Evolutionary conservation across 2,113 vertebrate species (phyloP).

Genomic region (Dermatemys mawii): DNA sequence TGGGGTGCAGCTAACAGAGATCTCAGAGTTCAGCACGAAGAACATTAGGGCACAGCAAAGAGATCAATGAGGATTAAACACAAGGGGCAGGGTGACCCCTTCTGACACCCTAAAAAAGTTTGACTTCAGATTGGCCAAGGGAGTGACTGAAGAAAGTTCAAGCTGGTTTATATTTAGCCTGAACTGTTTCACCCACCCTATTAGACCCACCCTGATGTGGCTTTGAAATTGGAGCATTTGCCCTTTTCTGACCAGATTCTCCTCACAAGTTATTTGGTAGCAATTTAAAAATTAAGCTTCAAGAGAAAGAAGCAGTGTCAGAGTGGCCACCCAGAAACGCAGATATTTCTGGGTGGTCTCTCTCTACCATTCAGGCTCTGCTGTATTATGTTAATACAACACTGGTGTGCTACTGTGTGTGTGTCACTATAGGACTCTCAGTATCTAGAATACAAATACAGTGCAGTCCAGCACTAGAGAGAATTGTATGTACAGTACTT

Average conservation of each 20-base stretch:
- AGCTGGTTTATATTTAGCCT: background rate
- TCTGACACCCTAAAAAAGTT: accelerated
- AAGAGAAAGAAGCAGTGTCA: background rate
- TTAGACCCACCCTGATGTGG: background rate
- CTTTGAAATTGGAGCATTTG: background rate
- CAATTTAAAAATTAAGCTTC: constrained; percentile 2
- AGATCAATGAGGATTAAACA: too few relatives aligned
- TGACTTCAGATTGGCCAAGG: background rate
- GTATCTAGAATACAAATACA: background rate
- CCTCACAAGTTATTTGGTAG: background rate
- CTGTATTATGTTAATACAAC: background rate
- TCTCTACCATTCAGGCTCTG: background rate
- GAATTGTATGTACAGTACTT: background rate
- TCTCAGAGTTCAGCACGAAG: background rate
- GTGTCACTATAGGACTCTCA: background rate
- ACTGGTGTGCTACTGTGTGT: background rate
- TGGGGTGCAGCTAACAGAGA: background rate
- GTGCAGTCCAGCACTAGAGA: background rate
- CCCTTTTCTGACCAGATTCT: background rate
- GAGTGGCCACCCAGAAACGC: background rate
- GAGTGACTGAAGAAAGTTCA: background rate
- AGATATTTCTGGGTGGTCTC: background rate
- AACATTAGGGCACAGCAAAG: background rate
- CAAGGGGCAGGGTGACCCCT: too few relatives aligned
- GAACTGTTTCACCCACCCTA: background rate